Percentiles rank a stretch among this genome's conserved stretches.
Evolutionary conservation across 2,797 vertebrate genomes (phyloP).

Genomic region (Phalanger gymnotis): DNA sequence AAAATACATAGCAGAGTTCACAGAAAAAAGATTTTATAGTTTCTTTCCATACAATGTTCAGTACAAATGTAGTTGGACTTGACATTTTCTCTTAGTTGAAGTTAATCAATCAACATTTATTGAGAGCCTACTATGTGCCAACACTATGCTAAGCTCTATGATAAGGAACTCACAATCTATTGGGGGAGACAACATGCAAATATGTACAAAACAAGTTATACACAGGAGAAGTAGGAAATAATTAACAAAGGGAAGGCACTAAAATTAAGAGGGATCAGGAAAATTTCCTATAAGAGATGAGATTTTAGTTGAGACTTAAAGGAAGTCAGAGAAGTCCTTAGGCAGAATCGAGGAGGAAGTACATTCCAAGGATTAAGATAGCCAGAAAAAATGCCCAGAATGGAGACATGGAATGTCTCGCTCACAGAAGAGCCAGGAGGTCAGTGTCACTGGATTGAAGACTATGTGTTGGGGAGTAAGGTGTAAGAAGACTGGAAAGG

Average conservation of each 20-base stretch:
- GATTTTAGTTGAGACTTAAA: not conserved
- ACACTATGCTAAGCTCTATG: not conserved
- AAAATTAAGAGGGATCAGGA: not conserved
- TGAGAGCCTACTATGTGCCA: not conserved
- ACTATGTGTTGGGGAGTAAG: not conserved
- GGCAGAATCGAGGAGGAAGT: not conserved
- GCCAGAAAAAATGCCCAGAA: not conserved
- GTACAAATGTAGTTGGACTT: conserved; percentile 79
- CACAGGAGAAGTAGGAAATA: not conserved
- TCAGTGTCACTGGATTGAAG: not conserved
- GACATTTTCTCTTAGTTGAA: conserved; percentile 66
- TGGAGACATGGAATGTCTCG: not conserved
- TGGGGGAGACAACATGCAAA: not conserved
- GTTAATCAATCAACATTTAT: not conserved
- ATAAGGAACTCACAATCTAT: not conserved
- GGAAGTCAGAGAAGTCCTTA: not conserved
- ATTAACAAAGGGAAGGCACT: not conserved
- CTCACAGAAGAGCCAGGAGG: not conserved
- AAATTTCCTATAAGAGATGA: not conserved
- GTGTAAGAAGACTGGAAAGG: not conserved
- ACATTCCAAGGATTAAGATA: not conserved
- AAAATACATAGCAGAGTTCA: conserved; percentile 71
- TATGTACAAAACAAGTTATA: not conserved
- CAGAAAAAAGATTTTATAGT: conserved; percentile 69
- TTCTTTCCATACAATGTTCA: conserved; percentile 77